phyloP scores from a whole-genome alignment of 1,140 invertebrate genomes.

The Cotesia chilonis region DNA sequence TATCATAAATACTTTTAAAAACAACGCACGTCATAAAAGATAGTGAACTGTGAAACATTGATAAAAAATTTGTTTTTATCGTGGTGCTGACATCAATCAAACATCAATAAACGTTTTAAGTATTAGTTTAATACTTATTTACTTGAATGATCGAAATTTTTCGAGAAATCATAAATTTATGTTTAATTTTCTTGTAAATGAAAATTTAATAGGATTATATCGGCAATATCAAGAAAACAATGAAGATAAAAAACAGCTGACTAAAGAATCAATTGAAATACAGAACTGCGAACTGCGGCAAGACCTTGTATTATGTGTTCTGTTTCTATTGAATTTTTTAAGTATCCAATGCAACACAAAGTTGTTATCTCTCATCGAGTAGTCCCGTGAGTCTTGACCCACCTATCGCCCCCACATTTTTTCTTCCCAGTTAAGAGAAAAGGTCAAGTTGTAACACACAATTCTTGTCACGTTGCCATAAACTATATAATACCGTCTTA shows the following conservation, averaged over 20 bases:
- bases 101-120: no score
- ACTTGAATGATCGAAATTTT: no score
- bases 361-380: constrained; percentile 3
- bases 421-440: background rate
- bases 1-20: no score
- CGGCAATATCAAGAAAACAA: background rate
- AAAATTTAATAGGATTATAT: background rate
- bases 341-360: constrained; percentile 5
- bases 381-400: constrained; percentile 15
- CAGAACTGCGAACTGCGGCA: background rate
- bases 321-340: constrained; percentile 8
- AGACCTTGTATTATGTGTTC: background rate
- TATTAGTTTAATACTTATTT: no score
- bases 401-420: constrained; percentile 17
- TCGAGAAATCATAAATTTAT: no score
- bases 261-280: background rate
- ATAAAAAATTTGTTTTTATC: no score
- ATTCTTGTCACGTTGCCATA: constrained; percentile 1
- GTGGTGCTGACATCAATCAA: no score
- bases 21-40: no score
- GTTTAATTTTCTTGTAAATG: background rate
- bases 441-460: constrained; percentile 3
- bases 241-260: background rate
- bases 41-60: no score
- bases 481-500: background rate